These are phyloP conservation scores for Manis javanica DNA, from an alignment of 2,797 vertebrate species.

Conservation along the genomic window DNA sequence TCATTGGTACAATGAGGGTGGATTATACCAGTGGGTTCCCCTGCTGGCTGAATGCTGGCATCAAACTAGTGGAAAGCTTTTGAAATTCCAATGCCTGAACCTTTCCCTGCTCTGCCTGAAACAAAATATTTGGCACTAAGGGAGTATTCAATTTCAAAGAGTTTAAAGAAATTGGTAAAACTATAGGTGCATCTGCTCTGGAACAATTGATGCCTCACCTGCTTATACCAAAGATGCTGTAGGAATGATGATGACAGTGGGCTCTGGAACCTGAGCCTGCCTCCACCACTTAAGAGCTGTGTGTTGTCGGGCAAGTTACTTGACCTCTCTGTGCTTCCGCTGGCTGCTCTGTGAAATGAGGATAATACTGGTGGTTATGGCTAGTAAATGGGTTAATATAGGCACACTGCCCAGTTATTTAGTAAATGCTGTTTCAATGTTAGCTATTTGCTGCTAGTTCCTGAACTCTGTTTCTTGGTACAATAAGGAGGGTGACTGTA, in stretches of 20 bases:
- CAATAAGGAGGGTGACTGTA: rapidly evolving
- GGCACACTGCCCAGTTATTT: neutral
- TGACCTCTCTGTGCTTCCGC: neutral
- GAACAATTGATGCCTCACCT: neutral
- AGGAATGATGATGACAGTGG: rapidly evolving
- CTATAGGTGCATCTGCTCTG: neutral
- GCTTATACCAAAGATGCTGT: neutral
- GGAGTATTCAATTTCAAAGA: neutral
- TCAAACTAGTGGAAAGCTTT: neutral
- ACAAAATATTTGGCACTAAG: neutral
- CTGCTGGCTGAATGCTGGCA: neutral
- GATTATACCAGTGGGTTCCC: rapidly evolving
- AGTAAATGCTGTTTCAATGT: neutral
- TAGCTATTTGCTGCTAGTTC: neutral
- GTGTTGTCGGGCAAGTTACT: neutral
- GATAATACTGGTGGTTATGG: neutral
- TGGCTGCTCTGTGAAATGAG: neutral
- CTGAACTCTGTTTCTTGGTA: neutral
- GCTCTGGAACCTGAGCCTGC: neutral
- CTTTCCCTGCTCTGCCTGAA: neutral
- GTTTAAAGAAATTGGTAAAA: neutral
- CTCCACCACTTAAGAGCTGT: neutral
- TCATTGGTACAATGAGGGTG: neutral
- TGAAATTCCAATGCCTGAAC: neutral
- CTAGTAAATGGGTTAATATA: neutral